A percentile compares a stretch with the other conserved stretches of the same genome.
These are phyloP conservation scores for Leucophenga montana DNA, from an alignment of 2,888 invertebrate genomes.

Conservation along the genomic window DNA sequence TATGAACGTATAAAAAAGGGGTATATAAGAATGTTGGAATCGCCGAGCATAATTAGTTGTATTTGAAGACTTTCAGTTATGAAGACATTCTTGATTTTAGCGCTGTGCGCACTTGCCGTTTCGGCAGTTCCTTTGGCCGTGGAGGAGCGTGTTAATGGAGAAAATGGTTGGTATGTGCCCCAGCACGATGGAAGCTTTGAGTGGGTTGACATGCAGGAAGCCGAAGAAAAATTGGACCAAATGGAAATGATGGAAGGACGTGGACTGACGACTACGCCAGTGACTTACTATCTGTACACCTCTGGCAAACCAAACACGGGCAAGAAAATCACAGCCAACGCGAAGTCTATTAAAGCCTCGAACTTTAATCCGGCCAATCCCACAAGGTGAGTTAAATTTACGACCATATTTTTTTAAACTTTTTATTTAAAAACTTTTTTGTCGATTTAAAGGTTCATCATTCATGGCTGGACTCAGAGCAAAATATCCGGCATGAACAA, in stretches of 20 bases:
- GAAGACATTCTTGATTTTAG: conserved; percentile 47
- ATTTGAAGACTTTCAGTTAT: conserved; percentile 31
- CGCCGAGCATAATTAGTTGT: conserved; percentile 17
- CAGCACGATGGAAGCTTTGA: conserved; percentile 50
- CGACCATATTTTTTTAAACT: background rate
- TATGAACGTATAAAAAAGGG: background rate
- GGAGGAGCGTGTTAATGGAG: conserved; percentile 52
- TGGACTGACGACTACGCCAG: conserved; percentile 42
- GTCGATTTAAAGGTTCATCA: conserved; percentile 62
- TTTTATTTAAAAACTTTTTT: background rate
- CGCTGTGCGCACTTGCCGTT: conserved; percentile 44
- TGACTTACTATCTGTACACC: conserved; percentile 61
- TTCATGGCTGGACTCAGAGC: conserved; percentile 77
- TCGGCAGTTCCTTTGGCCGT: conserved; percentile 48
- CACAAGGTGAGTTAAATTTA: conserved; percentile 52
- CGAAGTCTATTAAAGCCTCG: conserved; percentile 47
- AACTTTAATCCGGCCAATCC: conserved; percentile 51
- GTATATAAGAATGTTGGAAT: conserved; percentile 33
- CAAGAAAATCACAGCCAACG: conserved; percentile 47
- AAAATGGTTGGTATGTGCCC: conserved; percentile 61
- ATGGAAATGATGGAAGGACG: conserved; percentile 43
- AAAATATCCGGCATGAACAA: conserved; percentile 54
- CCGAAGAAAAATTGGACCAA: conserved; percentile 45
- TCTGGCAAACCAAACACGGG: conserved; percentile 51
- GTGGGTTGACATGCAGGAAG: conserved; percentile 55